Percentiles rank a stretch among this genome's conserved stretches.
Conservation (phyloP, 2,797 vertebrate species). For the Furcifer pardalis region DNA sequence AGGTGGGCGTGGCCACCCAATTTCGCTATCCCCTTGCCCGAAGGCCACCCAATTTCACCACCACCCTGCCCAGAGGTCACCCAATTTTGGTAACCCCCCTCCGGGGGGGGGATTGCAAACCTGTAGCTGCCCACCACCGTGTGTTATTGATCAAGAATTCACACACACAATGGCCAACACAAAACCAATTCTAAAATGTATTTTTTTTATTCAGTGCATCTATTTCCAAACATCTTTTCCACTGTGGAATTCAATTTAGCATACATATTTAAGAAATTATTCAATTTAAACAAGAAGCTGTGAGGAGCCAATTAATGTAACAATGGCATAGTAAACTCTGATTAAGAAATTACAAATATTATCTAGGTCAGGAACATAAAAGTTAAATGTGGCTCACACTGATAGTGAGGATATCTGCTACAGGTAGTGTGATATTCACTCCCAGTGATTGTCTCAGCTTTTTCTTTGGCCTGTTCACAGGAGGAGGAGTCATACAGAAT, state of each 20-base stretch:
- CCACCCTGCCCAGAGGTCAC: too few species aligned
- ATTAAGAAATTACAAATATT: conserved; percentile 36
- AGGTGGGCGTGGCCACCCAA: too few species aligned
- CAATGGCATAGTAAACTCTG: conserved; percentile 10
- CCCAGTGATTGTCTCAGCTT: neutral
- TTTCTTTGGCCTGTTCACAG: neutral
- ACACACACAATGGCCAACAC: neutral
- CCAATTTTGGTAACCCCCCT: too few species aligned
- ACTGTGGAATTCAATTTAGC: neutral
- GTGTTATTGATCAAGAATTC: neutral
- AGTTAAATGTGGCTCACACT: conserved; percentile 26
- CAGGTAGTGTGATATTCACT: neutral
- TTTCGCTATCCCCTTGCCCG: too few species aligned
- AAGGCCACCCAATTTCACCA: too few species aligned
- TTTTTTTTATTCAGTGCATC: neutral
- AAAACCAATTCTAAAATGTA: neutral
- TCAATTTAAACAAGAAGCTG: neutral
- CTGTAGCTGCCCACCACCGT: too few species aligned
- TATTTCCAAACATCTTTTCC: neutral
- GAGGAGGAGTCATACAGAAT: conserved; percentile 4
- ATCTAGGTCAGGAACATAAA: conserved; percentile 50
- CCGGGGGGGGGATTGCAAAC: too few species aligned
- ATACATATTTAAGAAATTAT: neutral
- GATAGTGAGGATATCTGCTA: neutral
- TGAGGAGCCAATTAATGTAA: neutral